Percentiles rank a stretch among this genome's conserved stretches.
Evolutionary conservation across 1,140 invertebrate species (phyloP).

Genomic region (Pseudomyrmex flavicornis): DNA sequence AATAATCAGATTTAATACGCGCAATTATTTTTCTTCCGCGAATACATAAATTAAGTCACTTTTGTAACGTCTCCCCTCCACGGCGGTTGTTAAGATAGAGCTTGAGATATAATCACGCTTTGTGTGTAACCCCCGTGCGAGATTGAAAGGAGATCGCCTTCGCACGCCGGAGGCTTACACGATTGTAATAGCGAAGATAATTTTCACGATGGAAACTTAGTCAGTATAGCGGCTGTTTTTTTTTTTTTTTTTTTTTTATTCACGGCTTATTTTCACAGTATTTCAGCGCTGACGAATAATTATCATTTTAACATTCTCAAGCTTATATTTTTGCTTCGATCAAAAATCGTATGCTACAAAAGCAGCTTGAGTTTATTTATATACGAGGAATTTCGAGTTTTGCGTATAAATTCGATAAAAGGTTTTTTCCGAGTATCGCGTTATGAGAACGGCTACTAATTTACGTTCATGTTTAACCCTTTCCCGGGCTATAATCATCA

Average conservation of each 20-base stretch:
- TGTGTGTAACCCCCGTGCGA: constrained; percentile 17
- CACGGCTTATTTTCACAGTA: not conserved
- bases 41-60: constrained; percentile 48
- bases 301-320: too few species aligned
- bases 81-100: constrained; percentile 34
- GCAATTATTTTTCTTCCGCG: constrained; percentile 58
- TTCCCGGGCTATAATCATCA: not conserved
- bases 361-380: not conserved
- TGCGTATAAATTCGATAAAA: not conserved
- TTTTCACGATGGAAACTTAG: not conserved
- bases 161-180: not conserved
- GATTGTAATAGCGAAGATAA: constrained; percentile 33
- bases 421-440: not conserved
- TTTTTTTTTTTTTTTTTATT: not conserved
- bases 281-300: too few species aligned
- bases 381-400: not conserved
- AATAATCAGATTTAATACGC: constrained; percentile 70
- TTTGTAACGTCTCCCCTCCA: constrained; percentile 3
- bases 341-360: not conserved
- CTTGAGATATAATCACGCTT: constrained; percentile 32
- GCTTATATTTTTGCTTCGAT: too few species aligned
- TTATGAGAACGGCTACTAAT: not conserved
- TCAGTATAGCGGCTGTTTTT: not conserved
- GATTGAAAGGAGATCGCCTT: not conserved
- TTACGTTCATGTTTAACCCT: not conserved